Conservation (phyloP, 2,113 vertebrate species). For the Gila orcuttii region DNA sequence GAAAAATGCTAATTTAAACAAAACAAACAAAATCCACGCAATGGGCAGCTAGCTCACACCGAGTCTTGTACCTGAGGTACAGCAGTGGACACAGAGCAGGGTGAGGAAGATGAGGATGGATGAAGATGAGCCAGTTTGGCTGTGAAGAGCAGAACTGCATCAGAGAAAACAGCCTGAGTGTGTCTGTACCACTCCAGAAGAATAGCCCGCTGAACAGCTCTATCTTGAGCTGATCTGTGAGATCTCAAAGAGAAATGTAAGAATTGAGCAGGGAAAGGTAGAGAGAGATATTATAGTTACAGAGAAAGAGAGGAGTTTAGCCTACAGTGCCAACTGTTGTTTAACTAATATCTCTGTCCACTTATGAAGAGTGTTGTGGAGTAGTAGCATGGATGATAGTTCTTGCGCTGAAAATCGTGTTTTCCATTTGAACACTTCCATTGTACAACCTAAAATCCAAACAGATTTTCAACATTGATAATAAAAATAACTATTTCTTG, state of each 20-base stretch:
- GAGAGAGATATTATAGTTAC: background rate
- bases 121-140: slow-evolving; percentile 14
- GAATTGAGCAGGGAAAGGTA: background rate
- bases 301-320: background rate
- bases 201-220: background rate
- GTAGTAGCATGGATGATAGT: slow-evolving; percentile 2
- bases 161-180: slow-evolving; percentile 27
- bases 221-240: background rate
- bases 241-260: background rate
- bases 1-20: too few species aligned
- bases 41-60: too few species aligned
- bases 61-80: slow-evolving; percentile 7
- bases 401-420: background rate
- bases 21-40: too few species aligned
- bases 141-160: slow-evolving; percentile 22
- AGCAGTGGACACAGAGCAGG: background rate
- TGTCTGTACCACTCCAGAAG: slow-evolving; percentile 32
- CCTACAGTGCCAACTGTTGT: slow-evolving; percentile 1
- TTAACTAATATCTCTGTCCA: slow-evolving; percentile 43
- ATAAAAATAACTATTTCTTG: background rate
- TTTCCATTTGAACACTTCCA: background rate
- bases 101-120: background rate
- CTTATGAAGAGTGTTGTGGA: slow-evolving; percentile 35
- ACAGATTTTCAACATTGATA: background rate
- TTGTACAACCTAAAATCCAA: background rate